Conservation (phyloP, 2,797 vertebrate species). For the Cottoperca gobio region DNA sequence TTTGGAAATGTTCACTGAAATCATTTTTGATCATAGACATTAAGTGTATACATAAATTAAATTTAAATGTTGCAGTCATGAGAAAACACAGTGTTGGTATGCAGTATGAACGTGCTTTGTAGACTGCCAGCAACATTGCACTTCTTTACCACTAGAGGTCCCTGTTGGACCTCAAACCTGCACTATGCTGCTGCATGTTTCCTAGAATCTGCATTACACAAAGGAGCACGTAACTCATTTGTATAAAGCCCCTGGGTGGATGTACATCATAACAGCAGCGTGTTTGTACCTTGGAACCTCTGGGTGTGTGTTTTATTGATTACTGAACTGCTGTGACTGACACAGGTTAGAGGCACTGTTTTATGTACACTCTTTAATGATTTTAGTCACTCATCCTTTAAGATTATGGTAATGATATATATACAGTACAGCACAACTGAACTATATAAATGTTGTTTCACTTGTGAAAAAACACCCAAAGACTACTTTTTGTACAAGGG, state of each 20-base stretch:
- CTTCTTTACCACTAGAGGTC: conserved; percentile 71
- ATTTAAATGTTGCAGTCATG: no score
- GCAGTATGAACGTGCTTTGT: neutral
- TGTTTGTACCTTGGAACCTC: neutral
- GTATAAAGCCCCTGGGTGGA: neutral
- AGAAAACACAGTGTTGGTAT: neutral
- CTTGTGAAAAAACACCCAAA: neutral
- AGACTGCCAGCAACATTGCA: neutral
- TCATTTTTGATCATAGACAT: neutral
- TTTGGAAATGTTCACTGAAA: neutral
- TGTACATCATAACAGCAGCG: conserved; percentile 2
- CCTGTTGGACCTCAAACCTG: conserved; percentile 47
- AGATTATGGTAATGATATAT: neutral
- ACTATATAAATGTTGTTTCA: no score
- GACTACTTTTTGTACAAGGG: neutral
- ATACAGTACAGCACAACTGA: neutral
- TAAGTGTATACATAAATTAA: neutral
- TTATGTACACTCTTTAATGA: neutral
- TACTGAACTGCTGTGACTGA: neutral
- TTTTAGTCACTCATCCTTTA: neutral
- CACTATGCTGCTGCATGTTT: neutral
- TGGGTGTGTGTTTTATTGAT: neutral
- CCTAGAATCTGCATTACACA: neutral
- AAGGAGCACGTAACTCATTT: conserved; percentile 9
- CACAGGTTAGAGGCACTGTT: neutral